Conservation (phyloP, 2,797 vertebrate genomes). For the Lacerta bilineata region DNA sequence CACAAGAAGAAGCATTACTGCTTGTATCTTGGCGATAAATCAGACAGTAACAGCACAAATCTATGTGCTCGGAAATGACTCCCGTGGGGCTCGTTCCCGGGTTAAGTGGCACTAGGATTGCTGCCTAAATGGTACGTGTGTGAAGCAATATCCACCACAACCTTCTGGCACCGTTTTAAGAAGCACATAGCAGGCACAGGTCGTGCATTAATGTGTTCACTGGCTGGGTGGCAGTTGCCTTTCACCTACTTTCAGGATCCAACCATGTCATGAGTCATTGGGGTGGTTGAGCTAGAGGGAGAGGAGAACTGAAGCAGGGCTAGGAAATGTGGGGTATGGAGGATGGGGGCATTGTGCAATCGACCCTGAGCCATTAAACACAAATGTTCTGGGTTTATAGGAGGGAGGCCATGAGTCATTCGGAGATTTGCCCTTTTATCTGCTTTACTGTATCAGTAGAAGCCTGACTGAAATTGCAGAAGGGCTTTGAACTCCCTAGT, state of each 20-base stretch:
- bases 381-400: neutral
- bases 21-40: too few relatives aligned
- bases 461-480: neutral
- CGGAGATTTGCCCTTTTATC: neutral
- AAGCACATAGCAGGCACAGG: neutral
- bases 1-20: too few relatives aligned
- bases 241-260: neutral
- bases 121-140: too few relatives aligned
- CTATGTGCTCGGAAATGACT: too few relatives aligned
- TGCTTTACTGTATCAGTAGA: rapidly evolving
- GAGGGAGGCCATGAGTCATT: neutral
- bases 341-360: neutral
- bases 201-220: too few relatives aligned
- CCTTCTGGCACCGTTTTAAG: too few relatives aligned
- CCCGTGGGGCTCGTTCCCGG: too few relatives aligned
- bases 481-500: neutral
- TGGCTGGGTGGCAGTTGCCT: neutral
- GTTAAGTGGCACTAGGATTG: too few relatives aligned
- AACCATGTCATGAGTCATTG: too few relatives aligned
- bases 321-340: neutral
- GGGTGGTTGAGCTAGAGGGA: rapidly evolving
- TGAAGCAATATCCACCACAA: too few relatives aligned
- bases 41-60: too few relatives aligned
- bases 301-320: conserved; percentile 15
- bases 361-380: too few relatives aligned